Conservation (phyloP, 2,113 vertebrate genomes). For the Perca schrenkii region DNA sequence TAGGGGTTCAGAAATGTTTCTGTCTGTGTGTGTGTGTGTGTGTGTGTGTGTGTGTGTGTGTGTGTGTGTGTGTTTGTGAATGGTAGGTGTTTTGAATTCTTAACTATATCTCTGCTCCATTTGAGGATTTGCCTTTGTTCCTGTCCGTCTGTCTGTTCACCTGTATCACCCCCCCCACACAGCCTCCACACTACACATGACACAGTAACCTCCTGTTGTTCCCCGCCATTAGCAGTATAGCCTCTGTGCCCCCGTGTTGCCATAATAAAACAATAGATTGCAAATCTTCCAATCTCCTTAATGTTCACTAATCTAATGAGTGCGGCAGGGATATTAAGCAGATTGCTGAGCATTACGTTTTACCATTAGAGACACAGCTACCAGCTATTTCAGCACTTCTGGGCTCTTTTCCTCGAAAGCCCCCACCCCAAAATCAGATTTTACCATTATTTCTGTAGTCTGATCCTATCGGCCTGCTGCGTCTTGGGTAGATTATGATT, state of each 20-base stretch:
- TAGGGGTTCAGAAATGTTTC: slow-evolving; percentile 32
- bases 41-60: neutral
- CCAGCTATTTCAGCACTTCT: slow-evolving; percentile 73
- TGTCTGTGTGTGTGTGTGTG: slow-evolving; percentile 27
- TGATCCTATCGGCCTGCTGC: slow-evolving; percentile 72
- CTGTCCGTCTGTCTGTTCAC: neutral
- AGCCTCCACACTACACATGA: neutral
- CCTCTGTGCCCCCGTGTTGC: slow-evolving; percentile 46
- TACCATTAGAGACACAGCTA: slow-evolving; percentile 67
- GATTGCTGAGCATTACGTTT: slow-evolving; percentile 74
- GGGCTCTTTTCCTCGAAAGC: slow-evolving; percentile 47
- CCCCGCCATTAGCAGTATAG: neutral
- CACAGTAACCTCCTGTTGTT: slow-evolving; percentile 1
- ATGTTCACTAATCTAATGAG: slow-evolving; percentile 79
- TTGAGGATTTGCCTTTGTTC: neutral
- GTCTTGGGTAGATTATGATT: slow-evolving; percentile 77
- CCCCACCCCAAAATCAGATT: slow-evolving; percentile 50
- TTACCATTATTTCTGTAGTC: slow-evolving; percentile 64
- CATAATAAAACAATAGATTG: slow-evolving; percentile 67
- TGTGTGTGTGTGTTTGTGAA: neutral
- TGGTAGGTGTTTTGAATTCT: neutral
- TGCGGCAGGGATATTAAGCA: slow-evolving; percentile 73
- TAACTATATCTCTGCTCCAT: neutral
- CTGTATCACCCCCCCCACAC: neutral
- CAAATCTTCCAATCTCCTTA: slow-evolving; percentile 76